Conservation (phyloP, 2,888 invertebrate species). For the Exephanes ischioxanthus region DNA sequence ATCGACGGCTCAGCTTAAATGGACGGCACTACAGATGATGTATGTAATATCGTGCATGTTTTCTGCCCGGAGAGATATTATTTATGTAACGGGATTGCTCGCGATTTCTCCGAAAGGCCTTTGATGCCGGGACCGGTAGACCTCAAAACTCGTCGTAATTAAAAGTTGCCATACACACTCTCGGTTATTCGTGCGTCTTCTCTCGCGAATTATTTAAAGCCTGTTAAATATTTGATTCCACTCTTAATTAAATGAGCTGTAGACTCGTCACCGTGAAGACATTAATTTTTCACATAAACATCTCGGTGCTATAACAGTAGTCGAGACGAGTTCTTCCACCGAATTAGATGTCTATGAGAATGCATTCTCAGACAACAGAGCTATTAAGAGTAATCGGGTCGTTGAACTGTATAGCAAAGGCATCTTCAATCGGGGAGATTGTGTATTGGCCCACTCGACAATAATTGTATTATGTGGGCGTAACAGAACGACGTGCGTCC, state of each 20-base stretch:
- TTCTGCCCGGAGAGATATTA: neutral
- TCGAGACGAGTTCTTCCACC: constrained; percentile 3
- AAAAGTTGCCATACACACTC: constrained; percentile 6
- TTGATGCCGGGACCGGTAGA: constrained; percentile 22
- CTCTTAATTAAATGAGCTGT: no score
- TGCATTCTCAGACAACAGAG: neutral
- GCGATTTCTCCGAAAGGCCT: constrained; percentile 40
- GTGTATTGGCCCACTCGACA: neutral
- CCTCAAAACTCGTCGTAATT: constrained; percentile 18
- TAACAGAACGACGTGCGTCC: constrained; percentile 33
- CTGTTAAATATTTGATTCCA: neutral
- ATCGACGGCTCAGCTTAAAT: neutral
- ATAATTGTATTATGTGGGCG: neutral
- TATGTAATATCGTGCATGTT: constrained; percentile 4
- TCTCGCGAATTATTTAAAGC: neutral
- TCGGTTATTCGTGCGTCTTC: no score
- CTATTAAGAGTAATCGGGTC: constrained; percentile 27
- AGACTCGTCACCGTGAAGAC: no score
- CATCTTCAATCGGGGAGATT: neutral
- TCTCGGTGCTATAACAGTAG: neutral
- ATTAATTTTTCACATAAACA: no score
- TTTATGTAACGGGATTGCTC: constrained; percentile 50
- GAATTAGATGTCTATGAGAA: neutral
- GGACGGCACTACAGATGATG: constrained; percentile 10
- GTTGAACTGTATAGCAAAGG: neutral